A percentile compares a stretch with the other conserved stretches of the same genome.
These are phyloP conservation scores for Vultur gryphus DNA, from an alignment of 2,797 vertebrate species.

Conservation along the genomic window DNA sequence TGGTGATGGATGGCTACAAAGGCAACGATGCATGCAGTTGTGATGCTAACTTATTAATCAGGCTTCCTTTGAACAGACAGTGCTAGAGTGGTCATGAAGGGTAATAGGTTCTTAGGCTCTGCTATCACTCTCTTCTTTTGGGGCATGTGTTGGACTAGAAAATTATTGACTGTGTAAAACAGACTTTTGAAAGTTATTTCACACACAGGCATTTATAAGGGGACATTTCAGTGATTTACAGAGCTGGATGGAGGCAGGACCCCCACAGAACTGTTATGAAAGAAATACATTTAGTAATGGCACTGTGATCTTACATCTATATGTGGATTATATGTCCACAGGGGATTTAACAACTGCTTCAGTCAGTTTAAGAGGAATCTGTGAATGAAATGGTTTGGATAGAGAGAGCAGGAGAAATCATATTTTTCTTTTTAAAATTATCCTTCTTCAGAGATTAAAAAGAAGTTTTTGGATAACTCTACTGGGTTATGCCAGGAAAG, in stretches of 20 bases:
- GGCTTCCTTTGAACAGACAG: not conserved
- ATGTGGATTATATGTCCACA: not conserved
- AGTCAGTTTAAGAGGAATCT: not conserved
- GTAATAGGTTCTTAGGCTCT: not conserved
- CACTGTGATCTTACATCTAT: not conserved
- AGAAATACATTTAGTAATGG: not conserved
- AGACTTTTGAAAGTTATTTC: not conserved
- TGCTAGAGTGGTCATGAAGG: not conserved
- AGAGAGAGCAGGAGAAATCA: not conserved
- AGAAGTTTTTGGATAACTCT: not conserved
- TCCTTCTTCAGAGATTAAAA: not conserved
- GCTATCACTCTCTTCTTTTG: not conserved
- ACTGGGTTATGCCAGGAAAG: not conserved
- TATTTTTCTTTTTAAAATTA: conserved; percentile 3
- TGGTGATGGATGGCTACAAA: not conserved
- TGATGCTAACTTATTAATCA: not conserved
- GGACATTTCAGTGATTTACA: not conserved
- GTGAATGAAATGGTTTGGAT: not conserved
- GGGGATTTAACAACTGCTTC: conserved; percentile 3
- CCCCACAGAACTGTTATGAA: not conserved
- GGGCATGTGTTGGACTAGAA: not conserved
- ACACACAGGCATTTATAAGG: not conserved
- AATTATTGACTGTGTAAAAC: not conserved
- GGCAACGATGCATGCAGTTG: not conserved
- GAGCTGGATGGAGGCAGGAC: not conserved